These are phyloP conservation scores for Lytechinus variegatus DNA, from an alignment of 35 echinoderm and acorn worm species.

Conservation along the genomic window DNA sequence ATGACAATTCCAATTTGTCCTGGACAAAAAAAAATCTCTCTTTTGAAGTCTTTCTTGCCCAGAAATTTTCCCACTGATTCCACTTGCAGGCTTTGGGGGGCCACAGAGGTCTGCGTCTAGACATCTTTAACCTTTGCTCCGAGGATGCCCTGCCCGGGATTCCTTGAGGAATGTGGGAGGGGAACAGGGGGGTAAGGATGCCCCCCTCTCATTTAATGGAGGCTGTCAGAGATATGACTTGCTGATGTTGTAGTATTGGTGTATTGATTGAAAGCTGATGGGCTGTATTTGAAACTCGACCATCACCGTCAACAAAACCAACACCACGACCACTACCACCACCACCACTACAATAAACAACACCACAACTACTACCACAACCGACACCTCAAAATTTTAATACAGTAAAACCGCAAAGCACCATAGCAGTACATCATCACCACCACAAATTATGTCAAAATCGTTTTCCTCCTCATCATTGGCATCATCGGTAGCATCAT, in stretches of 20 bases:
- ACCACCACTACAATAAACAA: slow-evolving; percentile 5
- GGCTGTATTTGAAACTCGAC: neutral
- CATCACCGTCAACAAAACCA: neutral
- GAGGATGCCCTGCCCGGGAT: neutral
- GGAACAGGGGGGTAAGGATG: neutral
- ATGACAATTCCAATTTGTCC: slow-evolving; percentile 18
- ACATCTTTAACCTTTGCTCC: slow-evolving; percentile 3
- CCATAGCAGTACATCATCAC: slow-evolving; percentile 1
- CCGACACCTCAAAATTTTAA: neutral
- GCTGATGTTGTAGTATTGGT: neutral
- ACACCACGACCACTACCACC: neutral
- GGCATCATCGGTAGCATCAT: slow-evolving; percentile 14
- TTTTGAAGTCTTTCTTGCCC: neutral
- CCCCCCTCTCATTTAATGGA: neutral
- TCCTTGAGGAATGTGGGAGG: neutral
- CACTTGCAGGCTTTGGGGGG: neutral
- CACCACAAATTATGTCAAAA: slow-evolving; percentile 30
- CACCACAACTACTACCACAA: slow-evolving; percentile 43
- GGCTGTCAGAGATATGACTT: neutral
- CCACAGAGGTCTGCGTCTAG: neutral
- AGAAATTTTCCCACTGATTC: slow-evolving; percentile 12
- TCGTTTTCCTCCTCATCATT: slow-evolving; percentile 17
- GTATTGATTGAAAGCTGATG: neutral
- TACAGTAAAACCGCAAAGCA: neutral
- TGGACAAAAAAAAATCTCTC: neutral